A percentile compares a stretch with the other conserved stretches of the same genome.
Conservation (phyloP, 2,797 vertebrate genomes). For the Falco peregrinus region DNA sequence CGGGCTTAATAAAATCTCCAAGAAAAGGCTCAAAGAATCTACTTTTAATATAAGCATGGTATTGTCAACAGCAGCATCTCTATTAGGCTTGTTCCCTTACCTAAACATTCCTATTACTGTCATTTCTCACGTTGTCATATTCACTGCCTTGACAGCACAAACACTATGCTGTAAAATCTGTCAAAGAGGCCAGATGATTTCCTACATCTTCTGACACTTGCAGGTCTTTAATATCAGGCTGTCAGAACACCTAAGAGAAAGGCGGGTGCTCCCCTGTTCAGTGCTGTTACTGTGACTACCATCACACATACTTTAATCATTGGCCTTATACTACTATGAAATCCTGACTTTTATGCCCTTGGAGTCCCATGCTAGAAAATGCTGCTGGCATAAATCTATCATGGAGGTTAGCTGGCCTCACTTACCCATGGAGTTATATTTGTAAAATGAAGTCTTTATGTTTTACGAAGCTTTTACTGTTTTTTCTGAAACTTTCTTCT, state of each 20-base stretch:
- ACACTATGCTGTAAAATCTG: slow-evolving; percentile 67
- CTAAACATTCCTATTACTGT: slow-evolving; percentile 74
- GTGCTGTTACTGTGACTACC: slow-evolving; percentile 40
- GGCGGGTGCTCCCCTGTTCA: slow-evolving; percentile 14
- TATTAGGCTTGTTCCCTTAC: slow-evolving; percentile 70
- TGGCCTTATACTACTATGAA: slow-evolving; percentile 19
- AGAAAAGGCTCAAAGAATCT: slow-evolving; percentile 42
- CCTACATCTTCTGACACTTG: slow-evolving; percentile 66
- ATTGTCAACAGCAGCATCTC: slow-evolving; percentile 70
- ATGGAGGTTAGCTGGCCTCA: background rate
- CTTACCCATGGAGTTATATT: background rate
- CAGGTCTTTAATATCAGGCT: slow-evolving; percentile 75
- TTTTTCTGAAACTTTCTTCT: slow-evolving; percentile 29
- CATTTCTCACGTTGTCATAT: slow-evolving; percentile 69
- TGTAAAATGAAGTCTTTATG: background rate
- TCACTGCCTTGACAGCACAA: slow-evolving; percentile 61
- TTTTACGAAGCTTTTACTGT: background rate
- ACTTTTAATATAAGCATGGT: slow-evolving; percentile 58
- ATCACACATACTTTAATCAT: slow-evolving; percentile 28
- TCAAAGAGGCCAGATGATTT: slow-evolving; percentile 69
- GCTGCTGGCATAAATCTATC: slow-evolving; percentile 15
- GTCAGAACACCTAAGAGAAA: slow-evolving; percentile 70
- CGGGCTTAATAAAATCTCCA: slow-evolving; percentile 2
- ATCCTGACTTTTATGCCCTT: slow-evolving; percentile 23
- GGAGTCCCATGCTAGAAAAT: slow-evolving; percentile 31